These are phyloP conservation scores for Manduca sexta DNA, from an alignment of 1,140 invertebrate genomes.

Conservation along the genomic window DNA sequence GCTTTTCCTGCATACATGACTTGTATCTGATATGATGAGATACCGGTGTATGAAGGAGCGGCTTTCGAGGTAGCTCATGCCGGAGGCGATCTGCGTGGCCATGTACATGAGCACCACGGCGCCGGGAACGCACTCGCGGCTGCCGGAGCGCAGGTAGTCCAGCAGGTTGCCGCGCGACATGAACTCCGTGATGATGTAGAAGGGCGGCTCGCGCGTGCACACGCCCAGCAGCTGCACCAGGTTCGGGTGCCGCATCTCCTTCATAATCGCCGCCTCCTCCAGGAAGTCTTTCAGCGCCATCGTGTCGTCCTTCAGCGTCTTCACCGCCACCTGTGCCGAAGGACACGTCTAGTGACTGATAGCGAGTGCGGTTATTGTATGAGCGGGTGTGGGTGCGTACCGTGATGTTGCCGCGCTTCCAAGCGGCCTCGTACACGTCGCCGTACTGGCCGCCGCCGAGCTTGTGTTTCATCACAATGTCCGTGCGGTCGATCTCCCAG, in stretches of 20 bases:
- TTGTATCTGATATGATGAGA: no score
- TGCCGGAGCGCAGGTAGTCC: constrained; percentile 94
- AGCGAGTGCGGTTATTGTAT: no score
- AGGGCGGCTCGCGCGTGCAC: constrained; percentile 97
- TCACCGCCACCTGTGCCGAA: constrained; percentile 91
- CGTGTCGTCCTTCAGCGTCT: constrained; percentile 99
- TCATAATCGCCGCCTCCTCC: constrained; percentile 99
- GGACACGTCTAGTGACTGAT: no score
- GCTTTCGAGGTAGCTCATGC: constrained; percentile 98
- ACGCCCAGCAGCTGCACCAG: constrained; percentile 97
- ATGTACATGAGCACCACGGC: constrained; percentile 98
- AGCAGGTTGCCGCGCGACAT: constrained; percentile 98
- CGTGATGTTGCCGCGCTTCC: constrained; percentile 96
- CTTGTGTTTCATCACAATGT: constrained; percentile 99
- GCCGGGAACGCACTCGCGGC: constrained; percentile 88
- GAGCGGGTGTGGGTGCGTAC: no score
- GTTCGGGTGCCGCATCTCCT: constrained; percentile 99
- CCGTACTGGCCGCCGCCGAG: constrained; percentile 98
- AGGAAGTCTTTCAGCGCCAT: constrained; percentile 99
- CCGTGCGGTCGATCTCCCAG: constrained; percentile 98
- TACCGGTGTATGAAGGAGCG: constrained; percentile 96
- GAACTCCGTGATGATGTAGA: constrained; percentile 99
- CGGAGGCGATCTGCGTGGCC: constrained; percentile 98
- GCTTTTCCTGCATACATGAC: no score
- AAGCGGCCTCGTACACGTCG: constrained; percentile 99